phyloP scores from a whole-genome alignment of 92 coral and sea anemone genomes.

The Phymanthus crucifer region DNA sequence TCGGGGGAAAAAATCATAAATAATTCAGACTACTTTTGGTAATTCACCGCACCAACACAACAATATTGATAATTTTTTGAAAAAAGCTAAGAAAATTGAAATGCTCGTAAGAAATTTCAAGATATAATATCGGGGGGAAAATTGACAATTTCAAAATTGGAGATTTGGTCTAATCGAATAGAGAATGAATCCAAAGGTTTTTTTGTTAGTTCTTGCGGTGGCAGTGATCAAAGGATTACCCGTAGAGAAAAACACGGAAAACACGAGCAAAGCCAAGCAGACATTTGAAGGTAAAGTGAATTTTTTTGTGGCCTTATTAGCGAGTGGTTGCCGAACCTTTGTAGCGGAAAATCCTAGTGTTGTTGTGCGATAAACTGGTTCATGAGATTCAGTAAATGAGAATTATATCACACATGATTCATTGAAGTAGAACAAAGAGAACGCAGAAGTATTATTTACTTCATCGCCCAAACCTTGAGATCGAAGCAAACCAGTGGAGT shows the following conservation, averaged over 20 bases:
- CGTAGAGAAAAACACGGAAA: not conserved
- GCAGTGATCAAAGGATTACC: conserved; percentile 10
- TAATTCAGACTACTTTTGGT: conserved; percentile 8
- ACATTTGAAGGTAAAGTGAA: not conserved
- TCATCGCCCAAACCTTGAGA: not conserved
- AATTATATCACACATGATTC: conserved; percentile 23
- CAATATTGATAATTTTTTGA: conserved; percentile 23
- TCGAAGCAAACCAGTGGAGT: too few relatives aligned
- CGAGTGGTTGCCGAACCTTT: not conserved
- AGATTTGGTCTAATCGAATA: not conserved
- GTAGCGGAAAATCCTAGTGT: not conserved
- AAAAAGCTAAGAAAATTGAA: conserved; percentile 19
- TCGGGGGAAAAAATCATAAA: conserved; percentile 19
- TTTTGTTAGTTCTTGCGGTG: conserved; percentile 20
- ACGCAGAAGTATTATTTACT: not conserved
- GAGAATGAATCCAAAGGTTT: not conserved
- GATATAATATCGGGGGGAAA: not conserved
- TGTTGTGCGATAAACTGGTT: not conserved
- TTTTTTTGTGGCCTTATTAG: not conserved
- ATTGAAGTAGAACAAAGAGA: conserved; percentile 18
- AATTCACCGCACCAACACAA: conserved; percentile 18
- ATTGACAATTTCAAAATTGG: not conserved
- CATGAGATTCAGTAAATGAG: conserved; percentile 11
- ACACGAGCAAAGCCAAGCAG: not conserved
- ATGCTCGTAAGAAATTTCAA: not conserved